Evolutionary conservation across 1,140 invertebrate genomes (phyloP), one percentile per base, ranked within the genome.

Genomic region (Anoplolepis gracilipes): DNA sequence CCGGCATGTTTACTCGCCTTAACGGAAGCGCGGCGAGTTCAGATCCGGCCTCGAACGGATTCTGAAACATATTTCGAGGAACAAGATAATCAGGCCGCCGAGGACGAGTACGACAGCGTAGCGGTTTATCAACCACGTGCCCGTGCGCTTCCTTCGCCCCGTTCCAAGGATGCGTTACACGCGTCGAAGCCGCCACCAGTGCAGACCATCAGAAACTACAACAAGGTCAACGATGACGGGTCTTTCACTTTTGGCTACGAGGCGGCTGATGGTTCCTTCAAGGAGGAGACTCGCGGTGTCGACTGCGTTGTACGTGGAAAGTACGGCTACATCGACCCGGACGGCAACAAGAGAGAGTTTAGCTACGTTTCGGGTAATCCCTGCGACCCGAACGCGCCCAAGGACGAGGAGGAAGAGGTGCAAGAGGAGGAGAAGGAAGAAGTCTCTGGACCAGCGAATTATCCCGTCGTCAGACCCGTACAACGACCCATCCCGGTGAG

Each of bases 311-410:
- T 98, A 0, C 95, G 97, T 75, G 98, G 98, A 6, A 98, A 98
- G 93, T 98, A 98, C 92, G 98, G 98, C 11, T 98, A 98, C 94
- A 95, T 98, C 22, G 98, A 98, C 92, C 97, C 98, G 1, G 97
- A 98, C 89, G 98, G 98, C 76, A 98, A 98, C 92, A 97, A 98
- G 90, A 94, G 98, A 81, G 97, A 98, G 92, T 98, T 98, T 93
- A 97, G 97, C 1, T 98, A 98, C 92, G 97, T 98, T 1, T 98
- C 97, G n/a, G 98, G 98, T n/a, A 98, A 98, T 91, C 97, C 97
- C 3, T 98, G 97, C 92, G 97, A 98, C 89, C 97, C 97, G 1
- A 98, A 98, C 92, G 97, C 97, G 11, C 96, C 96, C 0, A 96
- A 97, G 67, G 96, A 96, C 13, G 96, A 96, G 25, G 96, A 97